phyloP scores from a whole-genome alignment of 1,140 invertebrate species.

The Brachionus plicatilis region DNA sequence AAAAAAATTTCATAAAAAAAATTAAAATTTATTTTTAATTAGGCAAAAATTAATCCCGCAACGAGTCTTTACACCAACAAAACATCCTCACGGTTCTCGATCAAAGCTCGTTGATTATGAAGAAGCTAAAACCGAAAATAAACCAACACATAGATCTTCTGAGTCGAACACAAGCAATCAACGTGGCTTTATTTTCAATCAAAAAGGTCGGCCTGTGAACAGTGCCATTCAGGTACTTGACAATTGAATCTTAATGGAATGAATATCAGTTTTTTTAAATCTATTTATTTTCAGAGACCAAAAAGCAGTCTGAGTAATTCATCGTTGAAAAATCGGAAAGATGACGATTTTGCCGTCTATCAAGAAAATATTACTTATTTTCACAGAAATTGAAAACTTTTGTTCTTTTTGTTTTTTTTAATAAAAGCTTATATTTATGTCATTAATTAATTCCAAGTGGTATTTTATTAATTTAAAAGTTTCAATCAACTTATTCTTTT shows the following conservation, averaged over 20 bases:
- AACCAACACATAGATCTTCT: neutral
- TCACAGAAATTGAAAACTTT: neutral
- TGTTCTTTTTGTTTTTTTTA: neutral
- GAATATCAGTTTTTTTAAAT: neutral
- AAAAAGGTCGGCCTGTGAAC: slow-evolving; percentile 10
- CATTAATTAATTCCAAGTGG: too few relatives aligned
- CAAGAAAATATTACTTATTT: slow-evolving; percentile 27
- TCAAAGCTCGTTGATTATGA: neutral
- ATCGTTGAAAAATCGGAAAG: neutral
- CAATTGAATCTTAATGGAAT: neutral
- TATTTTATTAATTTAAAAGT: too few relatives aligned
- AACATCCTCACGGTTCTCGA: neutral
- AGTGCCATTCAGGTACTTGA: neutral
- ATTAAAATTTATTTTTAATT: neutral
- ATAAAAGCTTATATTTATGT: neutral
- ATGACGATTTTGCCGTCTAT: neutral
- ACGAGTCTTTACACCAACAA: neutral
- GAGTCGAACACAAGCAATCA: neutral
- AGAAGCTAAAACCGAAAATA: neutral
- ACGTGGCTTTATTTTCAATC: neutral
- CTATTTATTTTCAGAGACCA: neutral
- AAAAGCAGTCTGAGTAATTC: neutral
- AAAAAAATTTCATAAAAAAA: neutral
- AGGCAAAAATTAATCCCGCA: slow-evolving; percentile 22
- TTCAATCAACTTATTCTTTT: too few relatives aligned